Evolutionary conservation across 2,888 invertebrate species (phyloP), one percentile per base, ranked within the genome.

Genomic region (Drosophila parthenogenetica): DNA sequence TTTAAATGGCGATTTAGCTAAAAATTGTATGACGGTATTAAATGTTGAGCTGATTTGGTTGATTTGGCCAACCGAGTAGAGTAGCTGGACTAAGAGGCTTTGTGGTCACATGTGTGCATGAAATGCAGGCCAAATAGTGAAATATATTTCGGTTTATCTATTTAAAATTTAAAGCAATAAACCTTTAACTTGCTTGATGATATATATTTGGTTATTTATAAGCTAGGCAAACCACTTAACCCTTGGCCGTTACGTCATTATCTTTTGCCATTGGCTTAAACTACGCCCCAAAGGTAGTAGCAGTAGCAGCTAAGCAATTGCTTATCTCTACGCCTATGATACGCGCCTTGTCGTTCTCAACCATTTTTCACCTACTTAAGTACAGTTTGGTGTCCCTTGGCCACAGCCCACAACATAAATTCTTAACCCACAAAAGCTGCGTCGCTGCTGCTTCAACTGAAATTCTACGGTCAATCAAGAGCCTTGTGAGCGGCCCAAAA

Each of bases 341-440:
- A 59, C 50, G 48, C 45, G 53, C 45, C 46, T 42, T 45, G 59
- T 32, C 55, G 35, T 29, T 37, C 22, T 50, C 22, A 29, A 35
- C 37, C 69, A 73, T 75, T 73, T 73, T 73, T 75, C 73, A 75
- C 60, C 73, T 77, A 77, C 75, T 75, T 77, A 77, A 68, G 68
- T 59, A 63, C 59, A 48, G 59, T 49, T 49, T 35, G 46, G 13
- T 22, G 54, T 48, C 37, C 45, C 29, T 13, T 10, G 25, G 16
- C 29, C 55, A 17, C 43, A 53, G 45, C 43, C 73, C 72, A 48
- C 48, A 73, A 68, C 63, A 73, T 68, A 75, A 75, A 75, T 75
- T 68, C 49, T 40, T 50, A 53, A 43, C 35, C 77, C 78, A 43
- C 75, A 75, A 61, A 57, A 8, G 29, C 29, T 29, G 29, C 35